A percentile compares a stretch with the other conserved stretches of the same genome.
Evolutionary conservation across 2,888 invertebrate species (phyloP).

Genomic region (Dynastes hyllus): DNA sequence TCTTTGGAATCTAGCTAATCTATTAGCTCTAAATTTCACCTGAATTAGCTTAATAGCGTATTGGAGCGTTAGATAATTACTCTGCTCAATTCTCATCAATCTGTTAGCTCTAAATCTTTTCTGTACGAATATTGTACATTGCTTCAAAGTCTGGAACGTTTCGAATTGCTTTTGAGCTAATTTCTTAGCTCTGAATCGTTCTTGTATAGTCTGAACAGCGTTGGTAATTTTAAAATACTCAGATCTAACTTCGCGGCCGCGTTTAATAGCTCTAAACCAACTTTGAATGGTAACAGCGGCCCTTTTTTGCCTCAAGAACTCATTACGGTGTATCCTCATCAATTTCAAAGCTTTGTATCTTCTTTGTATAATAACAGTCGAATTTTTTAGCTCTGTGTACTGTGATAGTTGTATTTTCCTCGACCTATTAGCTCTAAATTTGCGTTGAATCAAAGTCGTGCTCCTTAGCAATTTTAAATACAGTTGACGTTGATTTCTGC

Average conservation of each 20-base stretch:
- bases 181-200: constrained; percentile 46
- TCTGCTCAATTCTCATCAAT: constrained; percentile 63
- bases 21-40: constrained; percentile 58
- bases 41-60: constrained; percentile 50
- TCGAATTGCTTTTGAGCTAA: constrained; percentile 60
- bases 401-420: constrained; percentile 54
- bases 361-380: constrained; percentile 72
- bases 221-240: constrained; percentile 14
- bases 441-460: constrained; percentile 15
- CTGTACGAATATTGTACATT: background rate
- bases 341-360: constrained; percentile 69
- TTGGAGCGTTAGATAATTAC: constrained; percentile 7
- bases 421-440: constrained; percentile 55
- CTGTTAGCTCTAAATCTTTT: constrained; percentile 57
- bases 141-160: background rate
- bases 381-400: constrained; percentile 61
- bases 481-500: constrained; percentile 8
- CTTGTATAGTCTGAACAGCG: constrained; percentile 61
- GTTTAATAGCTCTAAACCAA: constrained; percentile 57
- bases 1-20: constrained; percentile 64
- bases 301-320: constrained; percentile 64
- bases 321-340: constrained; percentile 56
- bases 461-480: background rate
- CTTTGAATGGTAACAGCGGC: constrained; percentile 65
- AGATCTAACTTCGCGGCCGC: constrained; percentile 60